These are phyloP conservation scores for Poicephalus gulielmi DNA, from an alignment of 2,113 vertebrate genomes.

Conservation along the genomic window DNA sequence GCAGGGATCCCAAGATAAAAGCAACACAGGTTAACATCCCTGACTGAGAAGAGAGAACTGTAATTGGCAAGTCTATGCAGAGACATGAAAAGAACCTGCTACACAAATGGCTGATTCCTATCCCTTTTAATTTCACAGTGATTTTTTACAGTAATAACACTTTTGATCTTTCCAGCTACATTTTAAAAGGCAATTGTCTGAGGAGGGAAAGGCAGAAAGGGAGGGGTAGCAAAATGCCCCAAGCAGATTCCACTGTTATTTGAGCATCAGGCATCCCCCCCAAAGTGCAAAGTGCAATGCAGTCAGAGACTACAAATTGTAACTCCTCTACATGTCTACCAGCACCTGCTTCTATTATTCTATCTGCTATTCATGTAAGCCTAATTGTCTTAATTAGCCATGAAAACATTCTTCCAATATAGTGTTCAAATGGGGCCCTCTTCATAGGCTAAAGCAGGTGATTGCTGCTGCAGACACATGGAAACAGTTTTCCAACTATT, in stretches of 20 bases:
- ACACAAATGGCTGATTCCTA: not conserved
- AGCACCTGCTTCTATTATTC: not conserved
- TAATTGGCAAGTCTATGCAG: slow-evolving; percentile 25
- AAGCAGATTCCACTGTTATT: not conserved
- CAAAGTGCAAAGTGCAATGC: not conserved
- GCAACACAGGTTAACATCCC: slow-evolving; percentile 18
- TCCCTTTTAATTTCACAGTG: not conserved
- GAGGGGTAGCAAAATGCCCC: not conserved
- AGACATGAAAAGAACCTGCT: slow-evolving; percentile 24
- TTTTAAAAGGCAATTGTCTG: not conserved
- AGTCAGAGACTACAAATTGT: not conserved
- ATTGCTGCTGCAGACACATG: not conserved
- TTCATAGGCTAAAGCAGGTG: not conserved
- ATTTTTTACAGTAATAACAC: not conserved
- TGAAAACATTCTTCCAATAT: not conserved
- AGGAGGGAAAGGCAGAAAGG: not conserved
- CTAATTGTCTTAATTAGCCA: not conserved
- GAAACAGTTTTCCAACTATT: not conserved
- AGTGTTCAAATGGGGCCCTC: not conserved
- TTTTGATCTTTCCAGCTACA: not conserved
- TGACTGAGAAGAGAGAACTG: not conserved
- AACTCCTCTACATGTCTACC: not conserved
- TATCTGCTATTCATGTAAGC: not conserved
- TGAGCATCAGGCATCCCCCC: not conserved
- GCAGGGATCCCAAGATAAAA: slow-evolving; percentile 17